Base-by-base conservation (phyloP, 2,113 vertebrate genomes). In the Lonchura striata region DNA sequence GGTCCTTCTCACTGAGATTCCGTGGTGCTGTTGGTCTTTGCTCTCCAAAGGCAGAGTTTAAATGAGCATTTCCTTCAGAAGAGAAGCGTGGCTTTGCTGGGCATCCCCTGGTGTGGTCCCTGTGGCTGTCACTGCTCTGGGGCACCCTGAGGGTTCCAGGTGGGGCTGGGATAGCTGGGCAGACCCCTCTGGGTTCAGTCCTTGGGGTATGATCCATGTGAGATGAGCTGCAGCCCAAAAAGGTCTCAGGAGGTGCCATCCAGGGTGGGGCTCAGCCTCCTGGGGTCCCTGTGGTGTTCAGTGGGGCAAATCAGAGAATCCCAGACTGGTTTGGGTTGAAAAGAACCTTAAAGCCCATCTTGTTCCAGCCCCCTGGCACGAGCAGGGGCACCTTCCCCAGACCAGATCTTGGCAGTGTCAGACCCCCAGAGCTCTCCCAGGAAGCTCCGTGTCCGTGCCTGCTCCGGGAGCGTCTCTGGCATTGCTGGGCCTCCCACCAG, bases 371-470 rank as follows among this genome's bases (percentile, higher is more conserved):
- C 31, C 31, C 16, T 59, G 46, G 37, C 24, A 14, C 0, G 4
- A 28, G 19, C 53, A 82, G 86, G 52, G 60, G 5, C 77, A 52
- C 20, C 30, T 37, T 13, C 31, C 31, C 8, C 79, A 6, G 22
- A 2, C 1, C 56, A 49, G n/a, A 6, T 15, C 42, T 33, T 1
- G 1, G 86, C 59, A 54, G 41, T 14, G 31, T 24, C 11, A 4
- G 39, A 2, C n/a, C 46, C n/a, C 39, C 30, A 1, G 3, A 15
- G 50, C 5, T 22, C 7, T 53, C 23, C 23, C 0, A 1, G 37
- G 28, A 35, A 63, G 31, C 12, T 8, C 49, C 0, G 0, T 70
- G 83, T 28, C 75, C 1, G 0, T 4, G 15, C 5, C 20, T 37
- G 63, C 39, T 63, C 25, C 0, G 0, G 15, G 21, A 80, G 37